A percentile compares a stretch with the other conserved stretches of the same genome.
phyloP scores from a whole-genome alignment of 2,113 vertebrate genomes.

The Atractosteus spatula region DNA sequence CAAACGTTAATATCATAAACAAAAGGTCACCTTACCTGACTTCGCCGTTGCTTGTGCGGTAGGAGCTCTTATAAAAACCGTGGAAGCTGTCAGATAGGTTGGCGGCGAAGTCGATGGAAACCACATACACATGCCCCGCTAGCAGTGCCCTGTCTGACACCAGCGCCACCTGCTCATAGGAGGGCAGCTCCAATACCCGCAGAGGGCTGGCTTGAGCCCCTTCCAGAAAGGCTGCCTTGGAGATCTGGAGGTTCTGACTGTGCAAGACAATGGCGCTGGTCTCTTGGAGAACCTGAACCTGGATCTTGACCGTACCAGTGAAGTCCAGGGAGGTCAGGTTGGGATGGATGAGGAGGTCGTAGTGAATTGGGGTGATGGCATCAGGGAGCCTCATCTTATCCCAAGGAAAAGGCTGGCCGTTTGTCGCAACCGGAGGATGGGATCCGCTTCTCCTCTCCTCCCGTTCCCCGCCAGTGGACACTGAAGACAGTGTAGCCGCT shows the following conservation, averaged over 20 bases:
- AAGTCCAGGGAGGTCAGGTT: constrained; percentile 80
- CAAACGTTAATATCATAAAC: neutral
- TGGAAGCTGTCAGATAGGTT: constrained; percentile 77
- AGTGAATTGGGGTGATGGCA: constrained; percentile 69
- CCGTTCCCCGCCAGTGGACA: constrained; percentile 28
- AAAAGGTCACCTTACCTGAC: constrained; percentile 61
- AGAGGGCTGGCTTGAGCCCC: constrained; percentile 26
- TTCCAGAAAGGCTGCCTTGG: constrained; percentile 49
- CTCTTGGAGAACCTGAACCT: constrained; percentile 57
- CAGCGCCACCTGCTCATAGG: constrained; percentile 75
- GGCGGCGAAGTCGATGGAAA: constrained; percentile 68
- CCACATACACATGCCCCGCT: constrained; percentile 57
- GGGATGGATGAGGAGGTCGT: constrained; percentile 78
- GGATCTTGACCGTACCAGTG: constrained; percentile 60
- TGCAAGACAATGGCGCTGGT: constrained; percentile 76
- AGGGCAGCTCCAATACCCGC: constrained; percentile 64
- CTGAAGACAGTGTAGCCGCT: constrained; percentile 2
- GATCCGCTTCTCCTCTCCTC: constrained; percentile 8
- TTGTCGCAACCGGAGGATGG: constrained; percentile 41
- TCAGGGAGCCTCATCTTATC: constrained; percentile 72
- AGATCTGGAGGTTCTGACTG: constrained; percentile 67
- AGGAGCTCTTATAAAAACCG: constrained; percentile 88
- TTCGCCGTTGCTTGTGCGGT: constrained; percentile 73
- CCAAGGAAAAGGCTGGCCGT: constrained; percentile 76
- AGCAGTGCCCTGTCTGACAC: constrained; percentile 52